Conservation (phyloP, 2,113 vertebrate species). For the Anarhynchus alexandrinus region DNA sequence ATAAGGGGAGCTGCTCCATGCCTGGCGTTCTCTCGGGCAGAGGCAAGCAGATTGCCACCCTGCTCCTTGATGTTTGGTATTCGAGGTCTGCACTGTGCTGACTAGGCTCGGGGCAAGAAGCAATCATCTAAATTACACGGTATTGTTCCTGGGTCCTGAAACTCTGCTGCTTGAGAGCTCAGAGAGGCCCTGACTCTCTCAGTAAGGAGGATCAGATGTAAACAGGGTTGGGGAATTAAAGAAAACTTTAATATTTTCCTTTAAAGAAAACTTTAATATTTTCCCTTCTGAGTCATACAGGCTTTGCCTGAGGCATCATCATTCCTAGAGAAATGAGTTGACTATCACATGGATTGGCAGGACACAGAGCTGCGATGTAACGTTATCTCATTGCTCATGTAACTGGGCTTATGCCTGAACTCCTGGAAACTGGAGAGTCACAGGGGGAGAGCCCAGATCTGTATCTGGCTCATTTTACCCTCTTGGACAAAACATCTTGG, state of each 20-base stretch:
- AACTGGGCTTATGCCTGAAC: neutral
- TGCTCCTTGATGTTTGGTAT: neutral
- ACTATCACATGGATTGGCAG: neutral
- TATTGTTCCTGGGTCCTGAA: neutral
- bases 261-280: neutral
- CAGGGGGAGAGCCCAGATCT: neutral
- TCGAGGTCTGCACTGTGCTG: neutral
- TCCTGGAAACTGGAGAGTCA: neutral
- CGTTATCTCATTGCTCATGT: neutral
- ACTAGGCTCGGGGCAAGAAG: neutral
- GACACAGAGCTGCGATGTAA: neutral
- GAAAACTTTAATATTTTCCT: neutral
- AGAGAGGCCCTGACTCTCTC: neutral
- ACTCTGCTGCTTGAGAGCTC: neutral
- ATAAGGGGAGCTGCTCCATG: neutral
- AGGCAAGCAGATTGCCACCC: neutral
- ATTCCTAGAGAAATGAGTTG: slow-evolving; percentile 1
- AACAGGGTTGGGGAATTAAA: neutral
- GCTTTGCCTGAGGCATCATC: neutral
- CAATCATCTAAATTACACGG: neutral
- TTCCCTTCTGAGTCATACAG: slow-evolving; percentile 24
- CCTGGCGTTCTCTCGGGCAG: neutral
- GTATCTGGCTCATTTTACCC: neutral
- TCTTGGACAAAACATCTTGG: neutral
- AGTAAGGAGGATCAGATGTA: neutral